phyloP scores from a whole-genome alignment of 1,140 invertebrate genomes.

The Drosophila navojoa region DNA sequence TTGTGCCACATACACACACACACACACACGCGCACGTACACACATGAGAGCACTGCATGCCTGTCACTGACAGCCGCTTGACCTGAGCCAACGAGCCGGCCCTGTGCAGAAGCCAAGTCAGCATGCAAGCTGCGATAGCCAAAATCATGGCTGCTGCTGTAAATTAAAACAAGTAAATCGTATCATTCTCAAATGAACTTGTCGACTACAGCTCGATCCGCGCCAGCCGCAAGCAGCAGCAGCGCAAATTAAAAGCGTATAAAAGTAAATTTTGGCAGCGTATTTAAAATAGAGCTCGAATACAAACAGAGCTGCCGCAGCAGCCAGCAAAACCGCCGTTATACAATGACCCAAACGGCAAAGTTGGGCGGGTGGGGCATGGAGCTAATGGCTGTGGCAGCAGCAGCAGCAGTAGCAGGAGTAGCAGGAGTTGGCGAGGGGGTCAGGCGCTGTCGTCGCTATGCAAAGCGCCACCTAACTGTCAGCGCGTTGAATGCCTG shows the following conservation, averaged over 20 bases:
- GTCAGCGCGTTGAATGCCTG: constrained; percentile 45
- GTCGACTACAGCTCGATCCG: constrained; percentile 21
- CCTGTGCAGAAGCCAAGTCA: background rate
- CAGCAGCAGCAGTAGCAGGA: too few species aligned
- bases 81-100: constrained; percentile 13
- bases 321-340: constrained; percentile 29
- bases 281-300: constrained; percentile 58
- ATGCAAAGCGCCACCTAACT: constrained; percentile 60
- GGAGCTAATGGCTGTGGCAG: constrained; percentile 9
- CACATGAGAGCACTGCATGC: constrained; percentile 14
- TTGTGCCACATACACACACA: constrained; percentile 52
- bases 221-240: constrained; percentile 11
- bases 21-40: constrained; percentile 35
- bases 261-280: constrained; percentile 75
- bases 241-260: constrained; percentile 68
- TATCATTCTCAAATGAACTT: constrained; percentile 67
- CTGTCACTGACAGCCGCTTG: constrained; percentile 40
- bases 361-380: background rate
- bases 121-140: background rate
- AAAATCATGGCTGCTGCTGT: background rate
- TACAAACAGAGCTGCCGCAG: constrained; percentile 31
- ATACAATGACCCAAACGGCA: constrained; percentile 41
- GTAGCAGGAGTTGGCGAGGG: too few species aligned
- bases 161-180: constrained; percentile 34
- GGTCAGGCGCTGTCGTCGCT: constrained; percentile 59